Percentiles rank a stretch among this genome's conserved stretches.
phyloP scores from a whole-genome alignment of 2,888 invertebrate genomes.

The Laothoe populi region DNA sequence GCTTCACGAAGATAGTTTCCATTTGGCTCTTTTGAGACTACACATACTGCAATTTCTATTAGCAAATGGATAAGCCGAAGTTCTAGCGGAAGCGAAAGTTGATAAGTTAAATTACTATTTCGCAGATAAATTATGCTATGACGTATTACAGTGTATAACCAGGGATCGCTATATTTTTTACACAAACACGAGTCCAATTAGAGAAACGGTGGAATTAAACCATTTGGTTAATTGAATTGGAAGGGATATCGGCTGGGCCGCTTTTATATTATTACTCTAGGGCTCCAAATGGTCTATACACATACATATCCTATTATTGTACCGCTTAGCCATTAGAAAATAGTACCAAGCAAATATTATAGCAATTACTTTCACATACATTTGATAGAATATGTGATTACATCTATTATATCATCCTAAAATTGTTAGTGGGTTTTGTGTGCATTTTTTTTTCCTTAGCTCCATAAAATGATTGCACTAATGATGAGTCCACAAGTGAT shows the following conservation, averaged over 20 bases:
- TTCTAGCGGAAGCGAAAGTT: neutral
- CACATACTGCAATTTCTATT: constrained; percentile 28
- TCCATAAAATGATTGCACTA: too few relatives aligned
- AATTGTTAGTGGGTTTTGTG: neutral
- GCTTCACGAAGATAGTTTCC: constrained; percentile 33
- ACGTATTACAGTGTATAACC: constrained; percentile 6
- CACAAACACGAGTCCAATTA: constrained; percentile 26
- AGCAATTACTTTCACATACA: neutral
- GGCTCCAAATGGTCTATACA: constrained; percentile 25
- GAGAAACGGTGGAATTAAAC: constrained; percentile 28
- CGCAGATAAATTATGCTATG: neutral
- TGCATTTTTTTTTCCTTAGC: too few relatives aligned
- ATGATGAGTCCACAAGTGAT: too few relatives aligned
- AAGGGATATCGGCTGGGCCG: constrained; percentile 27
- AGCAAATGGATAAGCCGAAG: constrained; percentile 12
- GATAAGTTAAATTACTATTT: neutral
- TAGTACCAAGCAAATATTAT: neutral
- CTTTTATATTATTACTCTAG: constrained; percentile 28
- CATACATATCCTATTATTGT: constrained; percentile 26
- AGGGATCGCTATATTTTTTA: constrained; percentile 22
- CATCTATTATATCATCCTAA: neutral
- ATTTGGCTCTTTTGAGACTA: constrained; percentile 39
- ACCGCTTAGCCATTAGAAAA: neutral
- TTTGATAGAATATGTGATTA: neutral
- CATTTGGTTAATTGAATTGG: constrained; percentile 29